These are phyloP conservation scores for Drosophila longiperda DNA, from an alignment of 2,888 invertebrate genomes.

Conservation along the genomic window DNA sequence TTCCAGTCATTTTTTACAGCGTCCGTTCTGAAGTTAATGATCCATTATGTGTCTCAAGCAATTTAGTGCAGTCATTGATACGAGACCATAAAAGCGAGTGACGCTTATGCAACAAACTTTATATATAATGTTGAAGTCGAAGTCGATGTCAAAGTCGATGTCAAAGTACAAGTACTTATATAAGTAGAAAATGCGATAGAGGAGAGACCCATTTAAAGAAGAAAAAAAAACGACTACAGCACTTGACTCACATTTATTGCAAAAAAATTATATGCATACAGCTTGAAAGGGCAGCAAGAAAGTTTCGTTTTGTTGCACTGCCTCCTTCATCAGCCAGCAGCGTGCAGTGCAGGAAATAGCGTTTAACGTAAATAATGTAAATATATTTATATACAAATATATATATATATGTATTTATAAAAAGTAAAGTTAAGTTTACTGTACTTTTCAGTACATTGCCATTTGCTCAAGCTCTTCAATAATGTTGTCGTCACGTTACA, in stretches of 20 bases:
- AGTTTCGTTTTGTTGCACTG: conserved; percentile 15
- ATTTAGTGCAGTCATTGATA: conserved; percentile 53
- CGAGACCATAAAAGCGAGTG: conserved; percentile 34
- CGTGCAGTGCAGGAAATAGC: conserved; percentile 4
- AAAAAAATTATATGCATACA: conserved; percentile 13
- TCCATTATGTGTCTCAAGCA: conserved; percentile 22
- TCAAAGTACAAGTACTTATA: conserved; percentile 4
- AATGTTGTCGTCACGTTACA: conserved; percentile 28
- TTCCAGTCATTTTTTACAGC: neutral
- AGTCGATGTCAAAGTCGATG: neutral
- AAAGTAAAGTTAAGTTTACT: conserved; percentile 8
- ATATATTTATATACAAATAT: neutral
- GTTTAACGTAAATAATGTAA: neutral
- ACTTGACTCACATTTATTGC: conserved; percentile 38
- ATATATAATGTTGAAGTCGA: conserved; percentile 22
- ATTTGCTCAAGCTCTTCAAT: conserved; percentile 16
- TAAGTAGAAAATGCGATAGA: conserved; percentile 10
- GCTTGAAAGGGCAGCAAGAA: conserved; percentile 5
- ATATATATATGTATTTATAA: neutral
- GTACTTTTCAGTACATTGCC: conserved; percentile 21
- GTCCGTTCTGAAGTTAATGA: conserved; percentile 27
- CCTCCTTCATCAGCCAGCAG: conserved; percentile 11
- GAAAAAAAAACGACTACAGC: conserved; percentile 1
- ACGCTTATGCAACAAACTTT: conserved; percentile 53
- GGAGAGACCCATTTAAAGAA: neutral